Percentiles rank a stretch among this genome's conserved stretches.
phyloP scores from a whole-genome alignment of 2,113 vertebrate species.

The Vombatus ursinus region DNA sequence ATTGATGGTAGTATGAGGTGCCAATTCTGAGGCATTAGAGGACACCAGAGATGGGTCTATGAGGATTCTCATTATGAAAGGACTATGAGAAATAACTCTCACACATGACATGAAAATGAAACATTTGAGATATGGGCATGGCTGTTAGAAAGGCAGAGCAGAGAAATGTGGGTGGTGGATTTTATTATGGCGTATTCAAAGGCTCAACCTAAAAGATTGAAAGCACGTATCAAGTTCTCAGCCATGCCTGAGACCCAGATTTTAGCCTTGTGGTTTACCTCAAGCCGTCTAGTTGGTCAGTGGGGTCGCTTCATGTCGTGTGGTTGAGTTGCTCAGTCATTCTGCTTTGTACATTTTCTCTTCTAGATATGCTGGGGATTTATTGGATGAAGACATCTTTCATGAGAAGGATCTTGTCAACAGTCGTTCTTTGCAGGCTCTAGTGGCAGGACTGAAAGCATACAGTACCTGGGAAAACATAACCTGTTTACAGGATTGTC shows the following conservation, averaged over 20 bases:
- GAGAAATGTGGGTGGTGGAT: too few relatives aligned
- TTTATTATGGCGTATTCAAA: neutral
- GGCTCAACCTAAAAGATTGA: neutral
- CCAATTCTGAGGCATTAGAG: neutral
- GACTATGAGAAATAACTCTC: neutral
- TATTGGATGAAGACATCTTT: conserved; percentile 78
- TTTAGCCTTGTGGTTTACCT: neutral
- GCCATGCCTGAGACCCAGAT: neutral
- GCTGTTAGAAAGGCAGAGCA: neutral
- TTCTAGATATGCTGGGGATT: conserved; percentile 67
- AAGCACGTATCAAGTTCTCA: neutral
- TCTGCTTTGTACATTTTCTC: neutral
- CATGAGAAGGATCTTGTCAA: conserved; percentile 71
- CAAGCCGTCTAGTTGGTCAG: neutral
- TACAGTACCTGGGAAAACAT: conserved; percentile 82
- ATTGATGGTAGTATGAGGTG: neutral
- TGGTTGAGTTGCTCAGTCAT: accelerated
- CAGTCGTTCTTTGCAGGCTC: conserved; percentile 71
- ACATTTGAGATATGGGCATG: neutral
- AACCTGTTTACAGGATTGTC: conserved; percentile 80
- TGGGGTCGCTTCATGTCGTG: neutral
- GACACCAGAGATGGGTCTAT: neutral
- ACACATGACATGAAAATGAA: neutral
- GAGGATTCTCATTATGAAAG: neutral
- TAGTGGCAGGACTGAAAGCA: conserved; percentile 81